Evolutionary conservation across 2,113 vertebrate species (phyloP).

Genomic region (Sturnus vulgaris): DNA sequence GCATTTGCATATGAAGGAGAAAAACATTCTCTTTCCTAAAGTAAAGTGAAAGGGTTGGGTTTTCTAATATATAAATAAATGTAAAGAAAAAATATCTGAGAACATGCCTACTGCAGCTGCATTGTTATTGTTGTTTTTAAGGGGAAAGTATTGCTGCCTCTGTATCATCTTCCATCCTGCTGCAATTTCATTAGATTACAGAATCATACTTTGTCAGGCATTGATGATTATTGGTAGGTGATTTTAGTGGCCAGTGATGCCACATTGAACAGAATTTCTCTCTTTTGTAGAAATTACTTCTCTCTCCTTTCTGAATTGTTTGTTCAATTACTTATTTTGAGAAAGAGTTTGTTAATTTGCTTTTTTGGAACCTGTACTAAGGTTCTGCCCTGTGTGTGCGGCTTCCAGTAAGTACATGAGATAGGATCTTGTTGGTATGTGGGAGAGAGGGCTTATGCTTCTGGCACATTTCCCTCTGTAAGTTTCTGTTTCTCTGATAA

Average conservation of each 20-base stretch:
- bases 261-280: background rate
- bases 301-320: background rate
- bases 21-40: background rate
- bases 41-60: rapidly evolving
- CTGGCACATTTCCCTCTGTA: background rate
- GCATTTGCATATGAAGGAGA: background rate
- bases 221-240: background rate
- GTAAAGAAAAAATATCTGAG: background rate
- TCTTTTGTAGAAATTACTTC: background rate
- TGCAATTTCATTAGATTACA: background rate
- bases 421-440: background rate
- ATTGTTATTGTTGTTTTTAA: background rate
- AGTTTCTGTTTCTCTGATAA: background rate
- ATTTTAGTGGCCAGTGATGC: background rate
- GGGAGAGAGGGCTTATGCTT: background rate
- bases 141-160: background rate
- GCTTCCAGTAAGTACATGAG: background rate
- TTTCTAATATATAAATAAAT: background rate
- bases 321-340: background rate
- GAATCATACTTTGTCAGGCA: background rate
- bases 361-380: background rate
- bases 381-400: background rate
- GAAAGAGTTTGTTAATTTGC: background rate
- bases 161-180: background rate
- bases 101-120: background rate